Evolutionary conservation across 2,797 vertebrate species (phyloP).

Genomic region (Clarias platycephalus): DNA sequence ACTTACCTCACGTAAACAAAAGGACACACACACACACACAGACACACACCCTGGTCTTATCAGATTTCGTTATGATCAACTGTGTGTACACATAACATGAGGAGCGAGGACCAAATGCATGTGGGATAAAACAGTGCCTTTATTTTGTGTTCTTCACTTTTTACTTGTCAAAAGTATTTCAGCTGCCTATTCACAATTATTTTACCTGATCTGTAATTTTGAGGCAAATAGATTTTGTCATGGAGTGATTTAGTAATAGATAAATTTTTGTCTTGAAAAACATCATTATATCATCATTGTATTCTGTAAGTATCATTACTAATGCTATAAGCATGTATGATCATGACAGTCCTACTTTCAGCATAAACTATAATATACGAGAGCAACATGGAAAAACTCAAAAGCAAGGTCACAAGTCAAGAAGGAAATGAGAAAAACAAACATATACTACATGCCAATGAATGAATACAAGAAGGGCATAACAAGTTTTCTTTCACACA

Average conservation of each 20-base stretch:
- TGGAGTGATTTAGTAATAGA: background rate
- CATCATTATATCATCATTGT: background rate
- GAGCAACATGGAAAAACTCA: no score
- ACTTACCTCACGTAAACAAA: background rate
- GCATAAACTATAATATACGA: no score
- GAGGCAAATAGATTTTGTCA: background rate
- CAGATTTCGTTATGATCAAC: background rate
- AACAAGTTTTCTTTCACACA: background rate
- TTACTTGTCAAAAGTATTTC: background rate
- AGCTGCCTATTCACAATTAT: background rate
- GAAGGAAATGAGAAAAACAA: background rate
- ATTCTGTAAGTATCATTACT: background rate
- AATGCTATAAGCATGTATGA: background rate
- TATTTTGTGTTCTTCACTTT: background rate
- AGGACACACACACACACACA: background rate
- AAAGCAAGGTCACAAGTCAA: background rate
- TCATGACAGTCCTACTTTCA: no score
- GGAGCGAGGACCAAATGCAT: background rate
- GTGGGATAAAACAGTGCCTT: background rate
- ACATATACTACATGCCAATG: background rate
- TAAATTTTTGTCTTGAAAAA: background rate
- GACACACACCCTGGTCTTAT: conserved; percentile 19
- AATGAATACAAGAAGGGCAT: background rate
- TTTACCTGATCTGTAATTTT: background rate
- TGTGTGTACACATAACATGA: background rate